Percentiles rank a stretch among this genome's conserved stretches.
Evolutionary conservation across 2,113 vertebrate genomes (phyloP).

Genomic region (Columba janthina): DNA sequence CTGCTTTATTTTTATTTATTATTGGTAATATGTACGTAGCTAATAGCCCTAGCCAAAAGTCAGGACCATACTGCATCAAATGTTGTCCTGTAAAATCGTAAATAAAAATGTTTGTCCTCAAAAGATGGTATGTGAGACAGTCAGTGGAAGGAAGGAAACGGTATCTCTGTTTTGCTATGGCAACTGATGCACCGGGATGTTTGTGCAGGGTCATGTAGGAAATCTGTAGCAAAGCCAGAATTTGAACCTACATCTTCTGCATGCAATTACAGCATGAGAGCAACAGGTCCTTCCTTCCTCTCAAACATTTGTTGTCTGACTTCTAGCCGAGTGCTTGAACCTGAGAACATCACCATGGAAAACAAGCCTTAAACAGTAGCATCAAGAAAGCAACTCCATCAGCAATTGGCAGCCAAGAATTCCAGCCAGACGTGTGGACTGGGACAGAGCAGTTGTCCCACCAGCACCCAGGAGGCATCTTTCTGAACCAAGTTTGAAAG

Average conservation of each 20-base stretch:
- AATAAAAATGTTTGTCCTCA: neutral
- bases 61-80: neutral
- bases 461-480: neutral
- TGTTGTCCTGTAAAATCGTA: neutral
- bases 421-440: neutral
- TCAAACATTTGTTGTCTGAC: neutral
- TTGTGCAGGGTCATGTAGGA: slow-evolving; percentile 3
- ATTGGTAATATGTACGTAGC: neutral
- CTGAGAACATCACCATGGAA: neutral
- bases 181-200: neutral
- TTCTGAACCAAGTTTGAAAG: neutral
- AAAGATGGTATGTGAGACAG: neutral
- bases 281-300: neutral
- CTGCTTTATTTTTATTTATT: neutral
- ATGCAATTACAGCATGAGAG: neutral
- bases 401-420: neutral
- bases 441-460: neutral
- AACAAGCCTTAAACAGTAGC: neutral
- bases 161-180: neutral
- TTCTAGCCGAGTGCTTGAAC: neutral
- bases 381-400: neutral
- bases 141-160: neutral
- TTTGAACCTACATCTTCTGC: neutral
- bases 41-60: neutral
- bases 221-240: neutral